Evolutionary conservation across 35 echinoderm and acorn worm genomes (phyloP).

Genomic region (Amphiura filiformis): DNA sequence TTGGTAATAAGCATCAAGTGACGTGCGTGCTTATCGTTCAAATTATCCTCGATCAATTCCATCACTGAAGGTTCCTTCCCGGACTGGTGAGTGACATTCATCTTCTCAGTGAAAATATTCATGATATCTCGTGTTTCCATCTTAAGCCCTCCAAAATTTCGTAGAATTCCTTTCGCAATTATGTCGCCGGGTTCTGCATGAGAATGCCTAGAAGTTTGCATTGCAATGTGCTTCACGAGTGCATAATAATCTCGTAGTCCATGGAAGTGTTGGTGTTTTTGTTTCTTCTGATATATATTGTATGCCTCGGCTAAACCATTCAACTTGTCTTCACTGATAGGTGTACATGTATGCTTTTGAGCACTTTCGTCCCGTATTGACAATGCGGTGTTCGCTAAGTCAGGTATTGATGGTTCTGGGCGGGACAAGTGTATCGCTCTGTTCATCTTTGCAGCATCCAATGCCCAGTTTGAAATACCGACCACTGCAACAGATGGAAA

Average conservation of each 20-base stretch:
- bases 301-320: conserved; percentile 17
- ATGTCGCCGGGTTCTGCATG: not conserved
- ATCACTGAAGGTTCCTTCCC: not conserved
- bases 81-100: not conserved
- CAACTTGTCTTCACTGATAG: not conserved
- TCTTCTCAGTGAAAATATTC: conserved; percentile 15
- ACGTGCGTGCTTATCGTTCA: conserved; percentile 20
- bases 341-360: not conserved
- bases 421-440: conserved; percentile 33
- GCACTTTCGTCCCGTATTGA: conserved; percentile 21
- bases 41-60: conserved; percentile 25
- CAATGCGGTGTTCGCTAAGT: conserved; percentile 31
- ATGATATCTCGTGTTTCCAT: not conserved
- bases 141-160: conserved; percentile 43
- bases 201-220: not conserved
- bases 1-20: conserved; percentile 47
- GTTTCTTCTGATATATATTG: not conserved
- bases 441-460: conserved; percentile 61
- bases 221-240: conserved; percentile 25
- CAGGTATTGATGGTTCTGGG: conserved; percentile 26
- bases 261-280: conserved; percentile 23
- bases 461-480: conserved; percentile 54
- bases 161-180: conserved; percentile 1
- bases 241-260: conserved; percentile 40
- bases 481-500: conserved; percentile 43